Percentiles rank a stretch among this genome's conserved stretches.
Evolutionary conservation across 1,140 invertebrate genomes (phyloP).

Genomic region (Harpegnathos saltator): DNA sequence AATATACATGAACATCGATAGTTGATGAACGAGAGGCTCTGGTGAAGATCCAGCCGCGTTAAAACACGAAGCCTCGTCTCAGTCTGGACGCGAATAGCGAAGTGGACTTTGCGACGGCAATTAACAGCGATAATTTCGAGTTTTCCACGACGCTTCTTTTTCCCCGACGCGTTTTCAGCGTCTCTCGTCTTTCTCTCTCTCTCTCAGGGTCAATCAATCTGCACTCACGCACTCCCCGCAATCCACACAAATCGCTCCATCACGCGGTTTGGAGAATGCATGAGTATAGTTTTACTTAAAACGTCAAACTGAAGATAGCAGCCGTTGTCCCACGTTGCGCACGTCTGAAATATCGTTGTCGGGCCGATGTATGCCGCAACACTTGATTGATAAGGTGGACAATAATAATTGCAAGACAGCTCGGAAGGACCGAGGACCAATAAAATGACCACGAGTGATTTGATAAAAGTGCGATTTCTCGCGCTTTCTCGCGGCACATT

Average conservation of each 20-base stretch:
- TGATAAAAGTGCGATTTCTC: neutral
- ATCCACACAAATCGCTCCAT: too few species aligned
- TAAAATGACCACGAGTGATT: slow-evolving; percentile 7
- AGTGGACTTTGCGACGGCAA: slow-evolving; percentile 73
- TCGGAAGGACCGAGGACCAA: neutral
- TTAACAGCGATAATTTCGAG: slow-evolving; percentile 74
- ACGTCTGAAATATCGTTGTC: slow-evolving; percentile 28
- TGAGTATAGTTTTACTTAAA: slow-evolving; percentile 7
- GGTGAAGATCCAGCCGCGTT: neutral
- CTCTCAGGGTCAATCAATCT: slow-evolving; percentile 14
- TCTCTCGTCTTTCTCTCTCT: too few species aligned
- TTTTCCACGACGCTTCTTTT: slow-evolving; percentile 68
- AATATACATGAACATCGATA: neutral
- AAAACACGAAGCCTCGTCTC: neutral
- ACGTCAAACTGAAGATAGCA: neutral
- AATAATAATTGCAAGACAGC: slow-evolving; percentile 38
- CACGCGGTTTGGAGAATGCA: too few species aligned
- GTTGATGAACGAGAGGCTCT: neutral
- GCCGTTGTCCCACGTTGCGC: neutral
- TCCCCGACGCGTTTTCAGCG: slow-evolving; percentile 34
- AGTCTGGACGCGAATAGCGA: slow-evolving; percentile 15
- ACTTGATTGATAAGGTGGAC: slow-evolving; percentile 14
- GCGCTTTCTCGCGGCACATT: neutral
- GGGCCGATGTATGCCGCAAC: slow-evolving; percentile 14
- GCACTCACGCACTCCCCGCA: too few species aligned